Percentiles rank a stretch among this genome's conserved stretches.
Evolutionary conservation across 2,888 invertebrate genomes (phyloP).

Genomic region (Watsonalla binaria): DNA sequence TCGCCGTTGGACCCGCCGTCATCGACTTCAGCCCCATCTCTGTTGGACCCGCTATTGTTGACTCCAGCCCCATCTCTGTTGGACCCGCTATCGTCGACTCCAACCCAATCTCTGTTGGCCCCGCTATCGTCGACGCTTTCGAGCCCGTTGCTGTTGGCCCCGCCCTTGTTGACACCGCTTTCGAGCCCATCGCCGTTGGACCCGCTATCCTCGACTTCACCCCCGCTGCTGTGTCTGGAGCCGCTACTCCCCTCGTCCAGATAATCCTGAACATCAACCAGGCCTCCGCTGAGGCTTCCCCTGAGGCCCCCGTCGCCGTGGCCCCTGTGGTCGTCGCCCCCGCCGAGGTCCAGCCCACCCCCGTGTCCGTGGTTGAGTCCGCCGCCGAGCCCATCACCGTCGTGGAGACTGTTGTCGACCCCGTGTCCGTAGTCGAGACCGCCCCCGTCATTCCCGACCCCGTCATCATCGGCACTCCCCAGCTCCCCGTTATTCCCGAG

Average conservation of each 20-base stretch:
- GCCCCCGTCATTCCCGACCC: background rate
- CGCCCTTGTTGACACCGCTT: background rate
- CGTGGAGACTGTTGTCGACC: background rate
- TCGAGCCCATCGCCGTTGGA: background rate
- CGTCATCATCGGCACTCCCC: background rate
- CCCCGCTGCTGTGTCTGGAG: background rate
- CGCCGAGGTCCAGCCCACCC: background rate
- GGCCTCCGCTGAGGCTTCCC: background rate
- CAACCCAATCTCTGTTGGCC: background rate
- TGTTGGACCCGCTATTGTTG: slow-evolving; percentile 1
- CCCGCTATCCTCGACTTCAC: background rate
- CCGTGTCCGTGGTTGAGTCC: slow-evolving; percentile 1
- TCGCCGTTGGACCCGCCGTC: background rate
- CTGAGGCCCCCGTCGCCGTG: background rate
- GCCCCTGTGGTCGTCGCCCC: background rate
- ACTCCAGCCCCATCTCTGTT: background rate
- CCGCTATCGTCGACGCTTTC: background rate
- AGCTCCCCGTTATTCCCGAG: background rate
- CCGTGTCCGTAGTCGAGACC: background rate
- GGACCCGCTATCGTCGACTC: background rate
- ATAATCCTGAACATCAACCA: slow-evolving; percentile 7
- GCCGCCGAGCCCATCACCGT: slow-evolving; percentile 1
- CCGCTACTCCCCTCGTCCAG: slow-evolving; percentile 6
- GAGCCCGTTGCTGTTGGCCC: background rate
- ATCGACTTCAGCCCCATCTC: background rate